These are phyloP conservation scores for Aphidoletes aphidimyza DNA, from an alignment of 2,888 invertebrate species.

Conservation along the genomic window DNA sequence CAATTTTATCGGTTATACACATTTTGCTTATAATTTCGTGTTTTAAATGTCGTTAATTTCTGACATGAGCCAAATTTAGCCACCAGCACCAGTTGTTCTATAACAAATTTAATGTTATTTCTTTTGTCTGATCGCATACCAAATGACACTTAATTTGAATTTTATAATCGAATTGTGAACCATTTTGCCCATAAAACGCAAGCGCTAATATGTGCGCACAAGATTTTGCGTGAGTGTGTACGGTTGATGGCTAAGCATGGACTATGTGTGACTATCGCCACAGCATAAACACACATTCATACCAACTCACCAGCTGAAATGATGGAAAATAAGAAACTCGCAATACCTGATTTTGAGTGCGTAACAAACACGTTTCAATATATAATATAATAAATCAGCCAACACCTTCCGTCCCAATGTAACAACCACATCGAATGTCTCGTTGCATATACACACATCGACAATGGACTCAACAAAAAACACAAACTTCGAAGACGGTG, in stretches of 20 bases:
- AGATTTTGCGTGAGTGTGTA: background rate
- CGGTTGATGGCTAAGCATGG: background rate
- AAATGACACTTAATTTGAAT: background rate
- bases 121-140: background rate
- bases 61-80: background rate
- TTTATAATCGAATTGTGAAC: background rate
- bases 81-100: background rate
- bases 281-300: too few species aligned
- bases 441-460: background rate
- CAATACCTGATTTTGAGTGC: conserved; percentile 34
- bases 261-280: too few species aligned
- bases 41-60: background rate
- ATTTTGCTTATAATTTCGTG: background rate
- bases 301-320: background rate
- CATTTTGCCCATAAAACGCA: background rate
- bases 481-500: background rate
- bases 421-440: conserved; percentile 16
- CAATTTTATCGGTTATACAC: background rate
- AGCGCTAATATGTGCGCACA: too few species aligned
- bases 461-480: background rate
- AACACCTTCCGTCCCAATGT: background rate
- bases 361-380: conserved; percentile 41
- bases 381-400: conserved; percentile 25
- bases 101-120: too few species aligned
- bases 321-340: background rate